Evolutionary conservation across 2,888 invertebrate genomes (phyloP), one percentile per base, ranked within the genome.

Genomic region (Endotricha flammealis): DNA sequence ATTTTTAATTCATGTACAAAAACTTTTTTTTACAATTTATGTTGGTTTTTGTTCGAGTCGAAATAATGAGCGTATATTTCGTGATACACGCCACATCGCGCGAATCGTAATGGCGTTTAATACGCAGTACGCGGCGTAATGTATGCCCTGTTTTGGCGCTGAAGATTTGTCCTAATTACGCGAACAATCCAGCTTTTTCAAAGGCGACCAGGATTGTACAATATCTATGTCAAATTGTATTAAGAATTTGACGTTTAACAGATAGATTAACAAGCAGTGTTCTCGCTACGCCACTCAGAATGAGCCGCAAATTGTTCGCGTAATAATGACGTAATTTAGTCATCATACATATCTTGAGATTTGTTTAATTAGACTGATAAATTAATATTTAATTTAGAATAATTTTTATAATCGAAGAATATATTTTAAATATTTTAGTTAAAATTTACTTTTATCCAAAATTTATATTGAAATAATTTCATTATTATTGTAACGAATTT

Each of bases 351-450:
- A 33, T 33, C 33, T 27, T 6, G 25, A 16, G 27, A 11, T 12
- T 27, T 27, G 1, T 33, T 27, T 33, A 14, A 20, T 27, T 33
- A 33, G 33, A 33, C 33, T 33, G 33, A 33, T 33, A 24, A 14
- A 33, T 17, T 17, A 10, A 13, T 24, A 25, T 32, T 32, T 20
- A 20, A 20, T 20, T 20, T 16, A 16, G 6, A 20, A n/a, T n/a
- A 4, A 6, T 20, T 8, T 20, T 20, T 20, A 20, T 20, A 20
- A 20, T 20, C 8, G n/a, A n/a, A 20, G 2, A 7, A 6, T 8
- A 8, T 20, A 20, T 20, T 20, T 20, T 20, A 4, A n/a, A n/a
- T n/a, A 20, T 20, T 20, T 20, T 20, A 20, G 20, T n/a, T 20
- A 6, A 20, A 20, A 4, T 20, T 20, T 20, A 20, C n/a, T n/a